These are phyloP conservation scores for Creontiades dilutus DNA, from an alignment of 2,888 invertebrate genomes.

Conservation along the genomic window DNA sequence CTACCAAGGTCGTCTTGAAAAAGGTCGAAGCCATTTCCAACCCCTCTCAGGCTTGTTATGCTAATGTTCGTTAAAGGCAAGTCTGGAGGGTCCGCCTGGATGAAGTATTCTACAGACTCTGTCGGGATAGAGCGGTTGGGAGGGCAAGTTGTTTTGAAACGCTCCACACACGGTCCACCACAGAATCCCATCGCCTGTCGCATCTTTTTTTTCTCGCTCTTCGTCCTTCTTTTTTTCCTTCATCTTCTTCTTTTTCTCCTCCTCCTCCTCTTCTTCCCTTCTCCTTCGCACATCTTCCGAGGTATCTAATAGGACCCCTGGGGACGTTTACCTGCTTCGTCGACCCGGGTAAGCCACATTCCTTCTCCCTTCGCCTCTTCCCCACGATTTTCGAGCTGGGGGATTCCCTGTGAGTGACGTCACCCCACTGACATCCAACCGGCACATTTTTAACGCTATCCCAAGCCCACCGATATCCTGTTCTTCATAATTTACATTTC, in stretches of 20 bases:
- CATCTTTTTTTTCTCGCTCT: neutral
- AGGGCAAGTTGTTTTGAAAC: conserved; percentile 24
- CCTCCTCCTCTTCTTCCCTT: neutral
- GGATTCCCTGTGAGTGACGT: conserved; percentile 16
- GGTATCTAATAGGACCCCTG: conserved; percentile 52
- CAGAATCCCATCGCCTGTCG: conserved; percentile 25
- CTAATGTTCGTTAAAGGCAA: conserved; percentile 1
- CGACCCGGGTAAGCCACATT: conserved; percentile 53
- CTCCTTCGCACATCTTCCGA: conserved; percentile 45
- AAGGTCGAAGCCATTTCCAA: neutral
- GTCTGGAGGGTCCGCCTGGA: neutral
- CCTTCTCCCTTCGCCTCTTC: neutral
- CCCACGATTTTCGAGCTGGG: neutral
- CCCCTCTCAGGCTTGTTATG: neutral
- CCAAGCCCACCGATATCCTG: neutral
- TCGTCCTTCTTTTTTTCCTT: neutral
- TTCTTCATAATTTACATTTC: neutral
- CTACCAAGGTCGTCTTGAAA: conserved; percentile 1
- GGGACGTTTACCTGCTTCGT: conserved; percentile 46
- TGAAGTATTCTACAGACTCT: neutral
- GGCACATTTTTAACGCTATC: conserved; percentile 21
- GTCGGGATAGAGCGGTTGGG: neutral
- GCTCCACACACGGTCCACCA: conserved; percentile 36
- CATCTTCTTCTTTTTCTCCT: neutral
- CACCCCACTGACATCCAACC: neutral